Evolutionary conservation across 1,140 invertebrate genomes (phyloP), one percentile per base, ranked within the genome.

Genomic region (Diorhabda carinulata): DNA sequence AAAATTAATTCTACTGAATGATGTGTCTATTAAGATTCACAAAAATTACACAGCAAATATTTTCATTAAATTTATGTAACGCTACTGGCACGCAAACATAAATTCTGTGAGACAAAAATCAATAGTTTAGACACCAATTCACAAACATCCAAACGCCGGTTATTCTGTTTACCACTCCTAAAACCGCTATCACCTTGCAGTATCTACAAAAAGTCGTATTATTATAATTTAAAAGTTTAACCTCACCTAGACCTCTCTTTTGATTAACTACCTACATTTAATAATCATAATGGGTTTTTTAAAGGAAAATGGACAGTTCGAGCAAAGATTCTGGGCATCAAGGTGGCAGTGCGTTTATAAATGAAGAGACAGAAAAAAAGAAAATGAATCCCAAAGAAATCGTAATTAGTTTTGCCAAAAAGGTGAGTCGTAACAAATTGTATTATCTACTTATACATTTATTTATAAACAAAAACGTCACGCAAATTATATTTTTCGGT

Each of bases 241-340:
- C n/a, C 47, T 52, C 6, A 52, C 47, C 47, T 52, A 52, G 47
- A 52, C 47, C 47, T 52, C 47, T 4, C 6, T 4, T 52, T 52
- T 8, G 47, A 52, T 52, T 52, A 52, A 52, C 47, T 52, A 52
- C 47, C 47, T 52, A 52, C 47, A n/a, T 52, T 52, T 52, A 52
- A 52, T 52, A 52, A 52, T 52, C 6, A 52, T 52, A 52, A 52
- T 52, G 47, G 47, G 6, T 52, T n/a, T 6, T 52, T 52, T 52
- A 52, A 52, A 52, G 47, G 47, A 52, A 52, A 8, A 52, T 52
- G 47, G 47, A 52, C 47, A 52, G 47, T 52, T 52, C 47, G 47
- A 52, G 47, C 47, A 52, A n/a, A 6, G 47, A 52, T 8, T 52
- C 47, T 52, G 47, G 47, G 6, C 6, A 52, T 52, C 6, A 3